Evolutionary conservation across 2,888 invertebrate species (phyloP), one percentile per base, ranked within the genome.

Genomic region (Scrobipalpa costella): DNA sequence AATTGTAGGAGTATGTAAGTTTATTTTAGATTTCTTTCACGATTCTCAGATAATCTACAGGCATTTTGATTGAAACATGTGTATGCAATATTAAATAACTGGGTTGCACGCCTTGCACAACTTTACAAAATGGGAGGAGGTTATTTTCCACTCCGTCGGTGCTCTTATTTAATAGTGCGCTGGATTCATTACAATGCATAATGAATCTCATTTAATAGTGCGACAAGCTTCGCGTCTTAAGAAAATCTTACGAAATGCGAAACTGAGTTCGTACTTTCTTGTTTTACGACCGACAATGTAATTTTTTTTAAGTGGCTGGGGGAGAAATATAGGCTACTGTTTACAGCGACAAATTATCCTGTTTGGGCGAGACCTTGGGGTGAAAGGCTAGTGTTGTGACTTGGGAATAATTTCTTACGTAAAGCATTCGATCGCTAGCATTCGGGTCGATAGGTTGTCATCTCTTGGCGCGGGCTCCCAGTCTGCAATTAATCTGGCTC

Each of bases 401-500:
- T 27, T 27, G 27, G 27, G 15, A 44, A 44, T 15, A 40, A 40
- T 40, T 40, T 33, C 52, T 55, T 33, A 27, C n/a, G 40, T 58
- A 17, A 38, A 57, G 36, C 57, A 61, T 49, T 50, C 61, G 50
- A 61, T 61, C 50, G 61, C 34, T 3, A 17, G 61, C n/a, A 19
- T 57, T 63, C 13, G 47, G 44, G 63, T 63, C 36, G 64, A 65
- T 65, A 62, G 67, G 68, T 68, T 72, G 72, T 72, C 71, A 69
- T 74, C 74, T 71, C 71, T 74, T 71, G 69, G 64, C 63, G 65
- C 64, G 70, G 68, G 71, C 67, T 71, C 71, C 69, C 71, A 67
- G 66, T 72, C 68, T 76, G 79, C 80, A 81, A 85, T 86, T 83
- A 84, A 83, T 85, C 79, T 78, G 73, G 76, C 74, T 77, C 71